A percentile compares a stretch with the other conserved stretches of the same genome.
These are phyloP conservation scores for Heteromormyrus szaboi DNA, from an alignment of 2,797 vertebrate genomes.

Conservation along the genomic window DNA sequence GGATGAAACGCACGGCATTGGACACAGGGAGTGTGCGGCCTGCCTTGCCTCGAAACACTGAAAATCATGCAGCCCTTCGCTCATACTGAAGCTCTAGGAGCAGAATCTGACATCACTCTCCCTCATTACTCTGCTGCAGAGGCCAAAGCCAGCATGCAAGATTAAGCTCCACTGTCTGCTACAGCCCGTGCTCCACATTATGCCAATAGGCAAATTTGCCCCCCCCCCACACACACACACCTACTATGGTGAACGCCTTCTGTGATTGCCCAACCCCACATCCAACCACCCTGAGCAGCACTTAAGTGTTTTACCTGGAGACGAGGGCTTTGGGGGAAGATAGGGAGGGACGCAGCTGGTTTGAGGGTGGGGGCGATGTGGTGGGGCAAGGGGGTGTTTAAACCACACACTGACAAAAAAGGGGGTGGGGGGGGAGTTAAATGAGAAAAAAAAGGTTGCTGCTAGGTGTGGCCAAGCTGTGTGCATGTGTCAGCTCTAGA, in stretches of 20 bases:
- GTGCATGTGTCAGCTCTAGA: neutral
- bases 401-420: neutral
- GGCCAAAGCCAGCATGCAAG: neutral
- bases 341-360: neutral
- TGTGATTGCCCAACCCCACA: neutral
- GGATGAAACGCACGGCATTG: neutral
- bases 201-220: neutral
- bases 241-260: neutral
- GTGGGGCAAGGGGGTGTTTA: neutral
- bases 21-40: neutral
- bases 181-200: neutral
- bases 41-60: neutral
- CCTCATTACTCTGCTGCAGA: neutral
- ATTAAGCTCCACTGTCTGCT: neutral
- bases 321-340: neutral
- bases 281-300: neutral
- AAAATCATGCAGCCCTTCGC: neutral
- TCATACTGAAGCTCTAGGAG: neutral
- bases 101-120: neutral
- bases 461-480: neutral
- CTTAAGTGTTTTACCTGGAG: neutral
- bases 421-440: neutral
- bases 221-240: neutral
- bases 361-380: neutral
- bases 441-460: neutral